Evolutionary conservation across 92 coral and sea anemone genomes (phyloP).

Genomic region (Blastomussa wellsi): DNA sequence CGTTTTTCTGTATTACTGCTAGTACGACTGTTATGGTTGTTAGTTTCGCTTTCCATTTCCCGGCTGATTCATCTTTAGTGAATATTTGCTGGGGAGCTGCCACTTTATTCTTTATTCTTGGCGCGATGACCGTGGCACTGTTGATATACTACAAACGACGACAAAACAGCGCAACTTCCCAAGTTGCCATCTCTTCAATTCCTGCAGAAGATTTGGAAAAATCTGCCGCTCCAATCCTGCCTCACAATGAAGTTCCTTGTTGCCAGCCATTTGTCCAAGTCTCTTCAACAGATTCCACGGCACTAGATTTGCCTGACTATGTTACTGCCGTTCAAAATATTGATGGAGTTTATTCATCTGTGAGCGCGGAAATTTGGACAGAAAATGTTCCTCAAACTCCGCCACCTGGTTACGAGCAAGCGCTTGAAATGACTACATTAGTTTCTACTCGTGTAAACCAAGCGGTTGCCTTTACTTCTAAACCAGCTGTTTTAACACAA

Average conservation of each 20-base stretch:
- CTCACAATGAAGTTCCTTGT: constrained; percentile 8
- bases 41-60: not conserved
- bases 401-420: constrained; percentile 50
- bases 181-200: constrained; percentile 32
- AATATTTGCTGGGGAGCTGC: not conserved
- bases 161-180: not conserved
- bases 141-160: not conserved
- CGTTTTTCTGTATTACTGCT: constrained; percentile 3
- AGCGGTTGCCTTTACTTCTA: not conserved
- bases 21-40: not conserved
- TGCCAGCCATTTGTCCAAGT: constrained; percentile 11
- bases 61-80: not conserved
- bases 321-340: not conserved
- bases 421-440: constrained; percentile 42
- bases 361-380: not conserved
- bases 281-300: not conserved
- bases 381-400: not conserved
- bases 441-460: no score
- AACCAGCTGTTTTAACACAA: not conserved
- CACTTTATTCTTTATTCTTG: not conserved
- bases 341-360: not conserved
- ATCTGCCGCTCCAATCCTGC: constrained; percentile 50
- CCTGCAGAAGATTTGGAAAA: constrained; percentile 68
- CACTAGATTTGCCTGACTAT: not conserved
- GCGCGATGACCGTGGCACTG: not conserved